Evolutionary conservation across 2,113 vertebrate species (phyloP), one percentile per base, ranked within the genome.

Genomic region (Poeciliopsis turrubarensis): DNA sequence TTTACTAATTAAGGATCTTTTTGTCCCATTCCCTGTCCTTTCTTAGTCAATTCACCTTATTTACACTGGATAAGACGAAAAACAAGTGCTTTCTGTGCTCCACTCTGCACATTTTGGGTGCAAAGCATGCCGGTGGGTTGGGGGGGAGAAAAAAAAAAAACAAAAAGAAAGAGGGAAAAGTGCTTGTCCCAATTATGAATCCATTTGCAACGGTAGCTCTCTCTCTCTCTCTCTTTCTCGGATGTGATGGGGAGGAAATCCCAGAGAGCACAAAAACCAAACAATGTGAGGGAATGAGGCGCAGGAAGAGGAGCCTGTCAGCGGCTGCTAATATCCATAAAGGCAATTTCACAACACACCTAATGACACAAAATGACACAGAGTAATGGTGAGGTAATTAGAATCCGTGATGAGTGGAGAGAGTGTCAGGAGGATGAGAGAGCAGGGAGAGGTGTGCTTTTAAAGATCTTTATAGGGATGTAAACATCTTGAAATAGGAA

Each of bases 171-270:
- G 67, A 80, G 78, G 86, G 89, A 88, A 90, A 90, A 92, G 85
- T 86, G 84, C 87, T 85, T 78, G 80, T 84, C 78, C 78, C 86
- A 88, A 89, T 92, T 92, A 92, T 78, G 87, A 84, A 84, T 89
- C 85, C 86, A 86, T 90, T 87, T 87, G 84, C 79, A 17, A 31
- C 5, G n/a, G 70, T 75, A 63, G 74, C 79, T 87, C 79, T 85
- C 47, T 84, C 79, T 87, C 79, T 85, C 47, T 84, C 61, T 64
- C 32, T 4, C 30, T 29, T 29, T 32, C 31, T 34, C 34, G 2
- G 54, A 79, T 86, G 79, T 75, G 85, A 66, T 61, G 84, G 57
- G 69, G 70, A 76, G 80, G 41, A 78, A 78, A 84, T 73, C 86
- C 87, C 87, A 75, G 30, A 31, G 77, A 83, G 87, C 73, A 31